Evolutionary conservation across 1,140 invertebrate genomes (phyloP).

Genomic region (Nebria ingens): DNA sequence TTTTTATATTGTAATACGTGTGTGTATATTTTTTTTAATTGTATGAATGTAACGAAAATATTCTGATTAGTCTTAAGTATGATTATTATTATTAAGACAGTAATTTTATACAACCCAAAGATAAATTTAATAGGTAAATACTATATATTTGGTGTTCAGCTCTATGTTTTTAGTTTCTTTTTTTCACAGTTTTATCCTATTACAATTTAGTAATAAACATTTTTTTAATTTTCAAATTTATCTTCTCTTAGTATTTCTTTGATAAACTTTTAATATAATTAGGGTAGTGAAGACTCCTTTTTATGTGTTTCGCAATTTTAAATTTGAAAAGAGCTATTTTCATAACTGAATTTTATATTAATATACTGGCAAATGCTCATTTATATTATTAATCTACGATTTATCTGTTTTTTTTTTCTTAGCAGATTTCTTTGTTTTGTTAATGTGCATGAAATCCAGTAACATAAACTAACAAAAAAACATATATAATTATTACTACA

Average conservation of each 20-base stretch:
- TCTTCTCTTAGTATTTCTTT: no score
- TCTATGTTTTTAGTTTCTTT: not conserved
- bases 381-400: not conserved
- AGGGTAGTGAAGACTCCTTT: no score
- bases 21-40: no score
- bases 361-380: slow-evolving; percentile 8
- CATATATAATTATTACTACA: no score
- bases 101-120: slow-evolving; percentile 9
- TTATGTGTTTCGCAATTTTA: no score
- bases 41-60: not conserved
- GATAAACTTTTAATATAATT: no score
- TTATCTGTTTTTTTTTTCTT: no score
- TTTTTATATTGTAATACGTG: slow-evolving; percentile 6
- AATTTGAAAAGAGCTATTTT: not conserved
- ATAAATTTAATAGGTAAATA: not conserved
- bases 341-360: slow-evolving; percentile 5
- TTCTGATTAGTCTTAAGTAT: slow-evolving; percentile 5
- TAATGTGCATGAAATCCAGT: no score
- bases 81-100: not conserved
- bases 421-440: no score
- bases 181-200: no score
- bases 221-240: slow-evolving; percentile 1
- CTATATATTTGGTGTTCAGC: not conserved
- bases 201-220: not conserved
- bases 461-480: no score